Base-by-base conservation (phyloP, 2,888 invertebrate genomes). In the Heliconius sara region DNA sequence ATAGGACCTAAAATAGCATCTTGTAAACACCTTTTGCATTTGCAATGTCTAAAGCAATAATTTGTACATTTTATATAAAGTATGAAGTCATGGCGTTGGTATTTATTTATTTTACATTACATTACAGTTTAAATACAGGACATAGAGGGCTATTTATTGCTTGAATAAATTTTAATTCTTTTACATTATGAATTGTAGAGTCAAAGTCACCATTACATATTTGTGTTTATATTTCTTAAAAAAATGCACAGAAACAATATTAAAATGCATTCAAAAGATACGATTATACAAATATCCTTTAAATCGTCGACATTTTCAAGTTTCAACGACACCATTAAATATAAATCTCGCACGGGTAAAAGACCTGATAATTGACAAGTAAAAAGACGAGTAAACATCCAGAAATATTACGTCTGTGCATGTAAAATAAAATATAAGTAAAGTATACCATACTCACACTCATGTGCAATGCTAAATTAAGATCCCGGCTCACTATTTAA, bases 371-470 rank as follows among this genome's bases (percentile, higher is more conserved):
- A 75, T 75, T 75, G 63, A 75, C 75, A 75, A 47, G 75, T 22
- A 66, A 60, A 73, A 57, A 66, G 27, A 27, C n/a, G 66, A 78
- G 66, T 73, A 67, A 78, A 73, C 73, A 73, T 66, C 39, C 27
- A 68, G 67, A 67, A 65, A 57, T 65, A 72, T 66, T 78, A 78
- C 74, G 60, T 68, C 47, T 65, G 60, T 60, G 73, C 25, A 30
- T 72, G 34, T 67, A 57, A 73, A 78, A 85, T 87, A 88, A 88
- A 90, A 90, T 90, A 91, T 90, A 92, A 92, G 92, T 91, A 94
- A 93, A 92, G 92, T 91, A 93, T 93, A 91, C 88, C 89, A 91
- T 93, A 94, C 93, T 93, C 91, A 93, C 92, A 91, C 91, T 89
- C 88, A 88, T 90, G 89, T 89, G 89, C 91, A 91, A 89, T 86